Conservation (phyloP, 2,797 vertebrate genomes). For the Anguilla anguilla region DNA sequence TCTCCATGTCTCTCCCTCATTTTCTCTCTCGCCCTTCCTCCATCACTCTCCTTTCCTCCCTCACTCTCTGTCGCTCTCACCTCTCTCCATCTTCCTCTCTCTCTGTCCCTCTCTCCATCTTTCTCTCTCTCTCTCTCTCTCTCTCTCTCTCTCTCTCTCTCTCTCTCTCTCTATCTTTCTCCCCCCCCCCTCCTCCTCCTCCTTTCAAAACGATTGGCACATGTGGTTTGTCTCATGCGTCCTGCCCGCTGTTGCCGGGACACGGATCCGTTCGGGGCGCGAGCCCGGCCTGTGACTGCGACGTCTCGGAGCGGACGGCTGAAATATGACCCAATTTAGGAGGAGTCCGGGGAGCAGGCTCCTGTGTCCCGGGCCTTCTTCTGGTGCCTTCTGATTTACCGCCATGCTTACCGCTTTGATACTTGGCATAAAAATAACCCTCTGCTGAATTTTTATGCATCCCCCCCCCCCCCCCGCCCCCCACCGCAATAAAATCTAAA, state of each 20-base stretch:
- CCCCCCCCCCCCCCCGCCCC: too few species aligned
- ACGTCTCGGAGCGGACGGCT: too few species aligned
- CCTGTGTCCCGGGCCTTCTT: neutral
- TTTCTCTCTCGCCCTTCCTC: too few species aligned
- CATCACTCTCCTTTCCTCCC: too few species aligned
- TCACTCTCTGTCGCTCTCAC: too few species aligned
- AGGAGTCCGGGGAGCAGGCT: neutral
- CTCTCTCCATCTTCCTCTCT: neutral
- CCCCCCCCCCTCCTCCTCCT: neutral
- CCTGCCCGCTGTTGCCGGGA: conserved; percentile 21
- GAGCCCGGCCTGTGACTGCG: neutral
- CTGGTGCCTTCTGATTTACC: neutral
- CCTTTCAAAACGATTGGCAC: neutral
- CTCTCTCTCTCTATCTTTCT: neutral
- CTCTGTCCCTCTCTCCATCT: neutral
- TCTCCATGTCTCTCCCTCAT: too few species aligned
- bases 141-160: neutral
- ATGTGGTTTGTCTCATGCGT: conserved; percentile 5
- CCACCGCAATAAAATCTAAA: neutral
- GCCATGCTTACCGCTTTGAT: conserved; percentile 3
- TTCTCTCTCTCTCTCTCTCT: neutral
- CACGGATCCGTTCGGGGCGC: neutral
- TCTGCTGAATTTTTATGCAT: neutral
- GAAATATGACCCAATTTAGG: neutral
- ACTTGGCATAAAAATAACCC: neutral